Conservation (phyloP, 2,113 vertebrate genomes). For the Stercorarius parasiticus region DNA sequence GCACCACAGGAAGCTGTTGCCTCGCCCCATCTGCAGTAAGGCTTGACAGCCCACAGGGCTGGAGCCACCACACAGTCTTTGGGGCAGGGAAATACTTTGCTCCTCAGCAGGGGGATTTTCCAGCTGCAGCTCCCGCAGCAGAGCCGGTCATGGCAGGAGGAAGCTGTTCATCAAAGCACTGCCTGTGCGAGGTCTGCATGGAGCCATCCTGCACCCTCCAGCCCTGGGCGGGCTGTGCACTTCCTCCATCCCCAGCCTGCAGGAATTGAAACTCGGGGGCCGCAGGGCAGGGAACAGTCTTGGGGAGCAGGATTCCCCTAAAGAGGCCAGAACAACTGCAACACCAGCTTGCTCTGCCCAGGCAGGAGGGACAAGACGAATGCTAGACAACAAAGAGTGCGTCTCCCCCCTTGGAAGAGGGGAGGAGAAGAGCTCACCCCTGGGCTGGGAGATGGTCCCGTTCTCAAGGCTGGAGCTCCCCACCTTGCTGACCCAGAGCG, state of each 20-base stretch:
- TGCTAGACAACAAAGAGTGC: accelerated
- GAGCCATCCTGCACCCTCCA: accelerated
- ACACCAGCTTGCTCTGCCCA: background rate
- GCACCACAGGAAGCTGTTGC: background rate
- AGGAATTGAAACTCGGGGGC: background rate
- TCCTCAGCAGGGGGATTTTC: background rate
- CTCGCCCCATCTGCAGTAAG: background rate
- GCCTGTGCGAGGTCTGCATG: accelerated
- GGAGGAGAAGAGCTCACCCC: background rate
- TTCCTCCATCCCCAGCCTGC: background rate
- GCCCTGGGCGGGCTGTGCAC: accelerated
- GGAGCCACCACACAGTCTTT: background rate
- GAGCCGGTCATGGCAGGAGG: background rate
- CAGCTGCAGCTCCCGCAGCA: background rate
- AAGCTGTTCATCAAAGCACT: background rate
- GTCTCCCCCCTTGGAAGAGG: background rate
- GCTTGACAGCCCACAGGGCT: accelerated
- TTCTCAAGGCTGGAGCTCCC: accelerated
- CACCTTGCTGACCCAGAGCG: accelerated
- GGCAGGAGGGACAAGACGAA: background rate
- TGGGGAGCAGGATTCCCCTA: too few relatives aligned
- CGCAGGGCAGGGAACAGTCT: accelerated
- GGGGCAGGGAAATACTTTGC: background rate
- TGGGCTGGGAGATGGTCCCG: accelerated
- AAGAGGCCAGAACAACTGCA: background rate